Evolutionary conservation across 2,888 invertebrate species (phyloP).

Genomic region (Hesperia comma): DNA sequence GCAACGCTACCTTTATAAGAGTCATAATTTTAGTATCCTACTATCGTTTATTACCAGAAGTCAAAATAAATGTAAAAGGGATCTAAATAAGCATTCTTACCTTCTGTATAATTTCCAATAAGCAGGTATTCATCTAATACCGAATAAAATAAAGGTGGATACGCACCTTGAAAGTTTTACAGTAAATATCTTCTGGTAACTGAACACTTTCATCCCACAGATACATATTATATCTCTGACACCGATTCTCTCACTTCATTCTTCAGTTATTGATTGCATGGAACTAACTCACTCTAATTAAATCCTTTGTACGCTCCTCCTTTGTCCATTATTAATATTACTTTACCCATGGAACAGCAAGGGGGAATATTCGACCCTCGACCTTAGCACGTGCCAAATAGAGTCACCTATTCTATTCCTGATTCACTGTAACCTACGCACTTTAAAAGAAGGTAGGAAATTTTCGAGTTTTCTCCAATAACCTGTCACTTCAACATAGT

Average conservation of each 20-base stretch:
- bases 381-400: background rate
- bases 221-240: background rate
- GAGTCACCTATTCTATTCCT: constrained; percentile 2
- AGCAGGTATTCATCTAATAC: no score
- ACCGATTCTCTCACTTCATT: constrained; percentile 20
- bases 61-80: no score
- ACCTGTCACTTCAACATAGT: constrained; percentile 29
- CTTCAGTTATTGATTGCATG: constrained; percentile 25
- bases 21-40: no score
- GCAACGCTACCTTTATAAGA: no score
- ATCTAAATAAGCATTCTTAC: no score
- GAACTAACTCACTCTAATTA: constrained; percentile 12
- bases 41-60: no score
- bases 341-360: background rate
- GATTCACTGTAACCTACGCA: constrained; percentile 21
- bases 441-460: constrained; percentile 24
- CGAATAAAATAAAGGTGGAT: no score
- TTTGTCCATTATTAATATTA: constrained; percentile 29
- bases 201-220: background rate
- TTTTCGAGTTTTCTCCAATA: constrained; percentile 33
- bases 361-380: constrained; percentile 1
- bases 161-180: no score
- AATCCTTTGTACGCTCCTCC: constrained; percentile 21
- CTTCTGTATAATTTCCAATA: no score
- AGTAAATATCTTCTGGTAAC: no score